Percentiles rank a stretch among this genome's conserved stretches.
These are phyloP conservation scores for Ophiothrix spiculata DNA, from an alignment of 35 echinoderm and acorn worm genomes.

Conservation along the genomic window DNA sequence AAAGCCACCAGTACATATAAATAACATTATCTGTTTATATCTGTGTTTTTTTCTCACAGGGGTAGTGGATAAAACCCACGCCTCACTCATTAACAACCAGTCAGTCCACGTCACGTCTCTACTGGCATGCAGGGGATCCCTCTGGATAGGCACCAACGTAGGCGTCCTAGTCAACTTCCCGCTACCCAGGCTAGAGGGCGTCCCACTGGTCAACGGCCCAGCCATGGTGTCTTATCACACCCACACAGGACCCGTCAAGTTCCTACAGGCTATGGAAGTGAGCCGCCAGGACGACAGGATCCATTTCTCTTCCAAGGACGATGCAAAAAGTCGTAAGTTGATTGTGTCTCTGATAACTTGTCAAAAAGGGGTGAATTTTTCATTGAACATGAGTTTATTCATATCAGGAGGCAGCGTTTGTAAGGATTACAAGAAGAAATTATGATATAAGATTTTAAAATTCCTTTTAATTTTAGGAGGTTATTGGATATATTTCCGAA, in stretches of 20 bases:
- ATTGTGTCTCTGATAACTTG: too few relatives aligned
- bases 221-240: conserved; percentile 99
- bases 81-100: conserved; percentile 50
- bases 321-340: conserved; percentile 58
- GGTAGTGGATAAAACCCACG: conserved; percentile 43
- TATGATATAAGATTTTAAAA: too few relatives aligned
- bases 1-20: too few relatives aligned
- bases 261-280: conserved; percentile 72
- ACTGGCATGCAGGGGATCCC: conserved; percentile 91
- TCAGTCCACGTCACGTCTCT: conserved; percentile 85
- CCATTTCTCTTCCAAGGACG: conserved; percentile 72
- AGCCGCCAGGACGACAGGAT: conserved; percentile 75
- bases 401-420: too few relatives aligned
- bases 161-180: conserved; percentile 89
- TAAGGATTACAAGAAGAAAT: too few relatives aligned
- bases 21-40: too few relatives aligned
- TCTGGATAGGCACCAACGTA: conserved; percentile 95
- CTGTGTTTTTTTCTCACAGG: conserved; percentile 35
- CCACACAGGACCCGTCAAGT: conserved; percentile 74
- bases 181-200: conserved; percentile 82
- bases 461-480: too few relatives aligned
- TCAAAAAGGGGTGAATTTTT: too few relatives aligned
- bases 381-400: too few relatives aligned
- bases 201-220: conserved; percentile 93
- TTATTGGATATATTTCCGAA: too few relatives aligned